Base-by-base conservation (phyloP, 2,113 vertebrate species). In the Hyaena hyaena region DNA sequence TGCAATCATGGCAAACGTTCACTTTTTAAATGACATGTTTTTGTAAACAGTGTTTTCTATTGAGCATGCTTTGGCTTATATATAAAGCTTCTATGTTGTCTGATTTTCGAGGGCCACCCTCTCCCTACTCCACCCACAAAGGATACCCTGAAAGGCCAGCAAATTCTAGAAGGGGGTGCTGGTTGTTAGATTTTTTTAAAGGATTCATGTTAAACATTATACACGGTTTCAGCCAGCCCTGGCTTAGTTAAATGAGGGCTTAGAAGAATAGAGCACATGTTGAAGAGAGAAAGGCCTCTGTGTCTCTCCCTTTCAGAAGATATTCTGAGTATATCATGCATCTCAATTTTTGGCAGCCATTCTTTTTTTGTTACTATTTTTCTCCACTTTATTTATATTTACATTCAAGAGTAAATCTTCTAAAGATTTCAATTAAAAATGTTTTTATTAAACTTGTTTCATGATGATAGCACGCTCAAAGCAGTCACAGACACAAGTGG, bases 11-110 rank as follows among this genome's bases (percentile, higher is more conserved):
- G 35, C 28, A 63, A 93, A 90, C 2, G 4, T 69, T 39, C 14
- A 55, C 33, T 95, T 92, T 31, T 96, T n/a, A 82, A 94, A 82
- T 43, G 35, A 39, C n/a, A 58, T 3, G 7, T 39, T 92, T 93
- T 63, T 89, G 31, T 92, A 33, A 90, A 53, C 65, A 90, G 17
- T 50, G 11, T 58, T 93, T 79, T 63, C 33, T 83, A 74, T 63
- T 53, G 33, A 95, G 53, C 68, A 43, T 76, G 26, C 43, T 90
- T 84, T 80, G 12, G 24, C 45, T 91, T 35, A 58, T n/a, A 35
- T 12, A 21, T 9, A 87, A 71, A n/a, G 28, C 24, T 83, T 69
- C 55, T 17, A 16, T 50, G 26, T n/a, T 69, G 16, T 68, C 0
- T 71, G 76, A 79, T 31, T 88, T n/a, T 80, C 55, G 31, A 93